These are phyloP conservation scores for Nyctereutes procyonoides DNA, from an alignment of 2,113 vertebrate genomes.

Conservation along the genomic window DNA sequence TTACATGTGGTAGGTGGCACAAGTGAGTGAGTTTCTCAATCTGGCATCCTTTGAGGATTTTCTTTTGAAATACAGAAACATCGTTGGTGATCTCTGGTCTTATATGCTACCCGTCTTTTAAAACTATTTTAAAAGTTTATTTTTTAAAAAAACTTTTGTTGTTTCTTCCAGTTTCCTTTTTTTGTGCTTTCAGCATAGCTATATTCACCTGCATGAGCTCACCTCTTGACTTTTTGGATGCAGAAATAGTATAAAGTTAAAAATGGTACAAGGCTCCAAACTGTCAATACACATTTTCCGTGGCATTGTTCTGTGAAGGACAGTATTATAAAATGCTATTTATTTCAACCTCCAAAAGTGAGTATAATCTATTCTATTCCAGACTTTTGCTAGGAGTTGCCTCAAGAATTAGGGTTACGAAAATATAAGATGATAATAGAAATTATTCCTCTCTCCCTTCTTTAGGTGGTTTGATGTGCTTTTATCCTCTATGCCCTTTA, in stretches of 20 bases:
- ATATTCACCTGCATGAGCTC: background rate
- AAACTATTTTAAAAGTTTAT: background rate
- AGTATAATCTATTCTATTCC: background rate
- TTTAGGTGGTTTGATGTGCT: background rate
- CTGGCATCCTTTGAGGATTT: background rate
- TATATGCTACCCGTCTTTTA: background rate
- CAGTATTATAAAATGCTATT: background rate
- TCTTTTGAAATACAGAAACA: slow-evolving; percentile 17
- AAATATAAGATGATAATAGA: background rate
- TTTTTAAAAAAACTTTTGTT: background rate
- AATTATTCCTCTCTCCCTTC: background rate
- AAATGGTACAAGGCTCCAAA: background rate
- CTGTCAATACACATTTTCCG: background rate
- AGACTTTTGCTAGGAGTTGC: background rate
- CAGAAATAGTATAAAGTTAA: background rate
- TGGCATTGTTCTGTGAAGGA: background rate
- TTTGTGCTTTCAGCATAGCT: background rate
- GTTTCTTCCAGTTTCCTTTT: slow-evolving; percentile 8
- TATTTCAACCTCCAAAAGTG: background rate
- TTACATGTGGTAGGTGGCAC: background rate
- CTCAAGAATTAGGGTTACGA: background rate
- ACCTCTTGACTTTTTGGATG: background rate
- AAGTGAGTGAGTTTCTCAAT: background rate
- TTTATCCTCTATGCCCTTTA: background rate
- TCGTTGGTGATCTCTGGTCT: background rate